Evolutionary conservation across 2,797 vertebrate genomes (phyloP), one percentile per base, ranked within the genome.

Genomic region (Mastacembelus armatus): DNA sequence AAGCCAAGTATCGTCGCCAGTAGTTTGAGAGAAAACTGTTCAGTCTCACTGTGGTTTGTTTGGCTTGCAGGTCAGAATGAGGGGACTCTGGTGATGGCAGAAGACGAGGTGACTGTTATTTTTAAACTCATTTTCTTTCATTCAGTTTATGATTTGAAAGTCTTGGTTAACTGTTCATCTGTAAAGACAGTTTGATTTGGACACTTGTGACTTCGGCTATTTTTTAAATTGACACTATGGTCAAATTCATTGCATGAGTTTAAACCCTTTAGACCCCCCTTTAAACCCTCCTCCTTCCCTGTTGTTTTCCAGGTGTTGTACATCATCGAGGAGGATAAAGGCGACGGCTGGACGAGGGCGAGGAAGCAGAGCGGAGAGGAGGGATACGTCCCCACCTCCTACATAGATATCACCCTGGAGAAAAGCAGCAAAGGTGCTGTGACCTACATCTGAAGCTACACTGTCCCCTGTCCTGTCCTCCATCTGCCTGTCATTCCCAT

Each of bases 341-440:
- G 98, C 2, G 98, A 99, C 50, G 98, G 98, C 72, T 99, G 98
- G 98, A 99, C 98, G 33, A 91, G 98, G 87, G 96, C 95, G 67
- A 94, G 98, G 85, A 97, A 96, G 90, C 96, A 98, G 90, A 93
- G 94, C 0, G 98, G 98, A 10, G 95, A 97, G 91, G 98, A 99
- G 89, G 98, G 98, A 91, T 99, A 99, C 74, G 95, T 99, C 65
- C 98, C 98, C 85, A 98, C 97, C 4, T 97, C 98, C 72, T 99
- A 99, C 85, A 96, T 99, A 92, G 97, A 98, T 88, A 96, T 99
- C 93, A 97, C 96, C 69, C 86, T 99, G 95, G 98, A 99, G 95
- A 99, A 95, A 92, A 97, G 95, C 94, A 96, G 97, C 95, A 98
- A 99, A 99, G 98, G 98, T 99, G 97, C 98, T 91, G 97, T 99